phyloP scores from a whole-genome alignment of 2,888 invertebrate species.

The Drosophila sordidula region DNA sequence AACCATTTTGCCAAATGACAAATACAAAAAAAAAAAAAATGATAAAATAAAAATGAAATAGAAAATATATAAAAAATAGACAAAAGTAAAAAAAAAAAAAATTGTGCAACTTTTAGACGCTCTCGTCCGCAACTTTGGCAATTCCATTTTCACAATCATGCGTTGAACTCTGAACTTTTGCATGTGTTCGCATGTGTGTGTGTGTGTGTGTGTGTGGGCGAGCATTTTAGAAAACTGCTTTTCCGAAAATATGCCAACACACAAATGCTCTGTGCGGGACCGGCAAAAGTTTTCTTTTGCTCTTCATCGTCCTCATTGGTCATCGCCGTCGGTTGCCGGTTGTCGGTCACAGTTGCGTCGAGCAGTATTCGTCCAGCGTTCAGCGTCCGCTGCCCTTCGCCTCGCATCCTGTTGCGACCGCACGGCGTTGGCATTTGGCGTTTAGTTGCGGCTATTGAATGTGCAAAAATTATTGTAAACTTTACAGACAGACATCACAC shows the following conservation, averaged over 20 bases:
- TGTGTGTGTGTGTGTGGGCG: constrained; percentile 34
- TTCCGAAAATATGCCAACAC: constrained; percentile 76
- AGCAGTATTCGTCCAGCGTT: constrained; percentile 33
- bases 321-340: constrained; percentile 48
- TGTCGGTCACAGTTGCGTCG: constrained; percentile 76
- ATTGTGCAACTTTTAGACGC: constrained; percentile 69
- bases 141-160: constrained; percentile 83
- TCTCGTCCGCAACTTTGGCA: constrained; percentile 77
- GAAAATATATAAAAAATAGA: constrained; percentile 21
- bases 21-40: constrained; percentile 48
- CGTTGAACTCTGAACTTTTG: constrained; percentile 81
- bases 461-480: constrained; percentile 80
- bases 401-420: constrained; percentile 35
- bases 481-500: constrained; percentile 76
- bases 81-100: constrained; percentile 20
- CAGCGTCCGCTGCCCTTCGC: not conserved
- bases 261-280: constrained; percentile 41
- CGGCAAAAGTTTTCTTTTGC: constrained; percentile 62
- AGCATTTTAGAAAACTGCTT: constrained; percentile 69
- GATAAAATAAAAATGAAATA: constrained; percentile 13
- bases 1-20: constrained; percentile 62
- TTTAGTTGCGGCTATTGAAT: constrained; percentile 80
- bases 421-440: constrained; percentile 71
- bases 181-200: constrained; percentile 38
- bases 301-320: constrained; percentile 62